A percentile compares a stretch with the other conserved stretches of the same genome.
Conservation (phyloP, 30 jellyfish, hydroid and myxozoan genomes). For the Aurelia sp. region DNA sequence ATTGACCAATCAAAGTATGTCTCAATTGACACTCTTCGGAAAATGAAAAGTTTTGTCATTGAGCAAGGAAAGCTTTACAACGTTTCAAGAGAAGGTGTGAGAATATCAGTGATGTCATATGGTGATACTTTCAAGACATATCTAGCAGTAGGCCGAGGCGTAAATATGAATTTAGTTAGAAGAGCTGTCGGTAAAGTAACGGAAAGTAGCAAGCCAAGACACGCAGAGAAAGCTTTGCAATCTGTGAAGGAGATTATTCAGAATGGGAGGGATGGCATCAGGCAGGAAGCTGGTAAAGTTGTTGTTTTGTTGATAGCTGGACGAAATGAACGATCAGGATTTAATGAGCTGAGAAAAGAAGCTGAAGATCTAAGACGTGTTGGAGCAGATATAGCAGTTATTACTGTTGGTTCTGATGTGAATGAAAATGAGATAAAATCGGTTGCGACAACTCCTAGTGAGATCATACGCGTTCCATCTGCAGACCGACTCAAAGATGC, state of each 20-base stretch:
- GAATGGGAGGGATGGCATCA: constrained; percentile 18
- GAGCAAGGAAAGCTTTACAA: not conserved
- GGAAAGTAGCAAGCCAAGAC: not conserved
- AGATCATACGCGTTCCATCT: not conserved
- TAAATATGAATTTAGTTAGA: not conserved
- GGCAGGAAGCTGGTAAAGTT: constrained; percentile 43
- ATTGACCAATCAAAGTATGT: constrained; percentile 33
- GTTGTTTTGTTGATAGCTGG: constrained; percentile 63
- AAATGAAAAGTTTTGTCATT: constrained; percentile 10
- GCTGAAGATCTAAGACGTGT: constrained; percentile 18
- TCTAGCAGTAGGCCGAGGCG: constrained; percentile 28
- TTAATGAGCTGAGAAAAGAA: constrained; percentile 31
- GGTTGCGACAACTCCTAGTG: not conserved
- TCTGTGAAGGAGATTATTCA: not conserved
- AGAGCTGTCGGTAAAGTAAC: not conserved
- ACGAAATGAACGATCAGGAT: constrained; percentile 5
- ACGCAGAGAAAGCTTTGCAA: constrained; percentile 1
- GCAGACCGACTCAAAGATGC: not conserved
- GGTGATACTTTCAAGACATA: not conserved
- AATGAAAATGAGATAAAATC: not conserved
- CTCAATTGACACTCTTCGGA: not conserved
- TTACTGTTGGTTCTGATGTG: constrained; percentile 23
- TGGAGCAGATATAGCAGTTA: constrained; percentile 6
- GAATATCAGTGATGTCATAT: constrained; percentile 7
- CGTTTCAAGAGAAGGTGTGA: constrained; percentile 21